Percentiles rank a stretch among this genome's conserved stretches.
Evolutionary conservation across 2,888 invertebrate species (phyloP).

Genomic region (Brenthis ino): DNA sequence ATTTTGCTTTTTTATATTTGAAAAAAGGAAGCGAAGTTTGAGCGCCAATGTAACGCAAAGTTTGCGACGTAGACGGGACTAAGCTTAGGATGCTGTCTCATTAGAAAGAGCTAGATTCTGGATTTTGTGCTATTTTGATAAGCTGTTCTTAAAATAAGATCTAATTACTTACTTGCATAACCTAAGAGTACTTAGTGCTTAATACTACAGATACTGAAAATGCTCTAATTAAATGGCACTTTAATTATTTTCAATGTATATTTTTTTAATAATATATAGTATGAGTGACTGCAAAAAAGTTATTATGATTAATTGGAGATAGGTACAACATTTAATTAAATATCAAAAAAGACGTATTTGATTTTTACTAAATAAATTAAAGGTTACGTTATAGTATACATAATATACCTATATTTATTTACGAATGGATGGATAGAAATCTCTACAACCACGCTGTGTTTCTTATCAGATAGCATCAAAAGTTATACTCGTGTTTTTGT

Average conservation of each 20-base stretch:
- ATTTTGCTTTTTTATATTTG: too few relatives aligned
- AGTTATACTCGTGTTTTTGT: conserved; percentile 21
- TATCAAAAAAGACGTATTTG: too few relatives aligned
- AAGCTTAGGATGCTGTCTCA: conserved; percentile 53
- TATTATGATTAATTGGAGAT: too few relatives aligned
- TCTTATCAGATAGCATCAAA: conserved; percentile 20
- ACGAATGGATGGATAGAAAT: not conserved
- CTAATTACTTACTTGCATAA: conserved; percentile 28
- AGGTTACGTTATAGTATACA: too few relatives aligned
- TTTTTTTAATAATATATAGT: too few relatives aligned
- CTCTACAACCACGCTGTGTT: conserved; percentile 1
- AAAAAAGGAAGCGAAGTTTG: conserved; percentile 43
- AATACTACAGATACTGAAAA: not conserved
- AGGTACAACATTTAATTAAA: too few relatives aligned
- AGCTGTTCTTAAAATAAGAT: conserved; percentile 28
- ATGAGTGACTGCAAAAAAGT: not conserved
- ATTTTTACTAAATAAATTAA: not conserved
- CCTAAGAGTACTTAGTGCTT: conserved; percentile 11
- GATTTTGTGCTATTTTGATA: conserved; percentile 42
- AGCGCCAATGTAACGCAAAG: conserved; percentile 48
- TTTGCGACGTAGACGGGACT: conserved; percentile 50
- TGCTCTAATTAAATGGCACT: not conserved
- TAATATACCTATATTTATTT: too few relatives aligned
- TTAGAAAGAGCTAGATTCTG: conserved; percentile 48
- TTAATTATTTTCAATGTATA: too few relatives aligned